These are phyloP conservation scores for Brachirus orientalis DNA, from an alignment of 2,113 vertebrate species.

Conservation along the genomic window DNA sequence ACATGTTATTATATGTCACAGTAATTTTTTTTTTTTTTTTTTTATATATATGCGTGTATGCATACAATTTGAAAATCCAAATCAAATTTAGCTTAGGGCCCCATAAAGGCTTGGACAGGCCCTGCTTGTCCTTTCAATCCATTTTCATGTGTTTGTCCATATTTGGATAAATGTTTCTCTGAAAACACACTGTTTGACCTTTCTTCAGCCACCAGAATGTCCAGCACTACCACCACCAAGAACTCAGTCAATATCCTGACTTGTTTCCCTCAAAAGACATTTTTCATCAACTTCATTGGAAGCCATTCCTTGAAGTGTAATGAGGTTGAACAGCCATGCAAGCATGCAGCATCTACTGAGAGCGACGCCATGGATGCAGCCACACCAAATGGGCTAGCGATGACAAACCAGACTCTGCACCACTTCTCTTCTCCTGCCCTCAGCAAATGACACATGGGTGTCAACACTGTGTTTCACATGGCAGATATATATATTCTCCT, in stretches of 20 bases:
- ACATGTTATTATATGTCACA: too few species aligned
- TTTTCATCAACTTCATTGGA: slow-evolving; percentile 63
- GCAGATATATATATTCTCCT: neutral
- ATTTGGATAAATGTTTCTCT: neutral
- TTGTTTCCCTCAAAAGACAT: slow-evolving; percentile 9
- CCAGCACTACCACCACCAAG: neutral
- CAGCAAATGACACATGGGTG: slow-evolving; percentile 43
- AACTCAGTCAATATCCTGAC: slow-evolving; percentile 21
- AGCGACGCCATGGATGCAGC: slow-evolving; percentile 1
- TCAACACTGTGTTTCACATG: slow-evolving; percentile 61
- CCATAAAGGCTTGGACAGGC: too few species aligned
- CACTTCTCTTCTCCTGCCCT: slow-evolving; percentile 28
- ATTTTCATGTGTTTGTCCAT: too few species aligned
- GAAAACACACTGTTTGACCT: neutral
- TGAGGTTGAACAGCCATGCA: slow-evolving; percentile 62
- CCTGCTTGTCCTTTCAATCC: too few species aligned
- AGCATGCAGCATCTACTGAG: slow-evolving; percentile 26
- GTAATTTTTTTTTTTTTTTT: too few species aligned
- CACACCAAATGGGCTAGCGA: slow-evolving; percentile 35
- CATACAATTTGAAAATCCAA: too few species aligned
- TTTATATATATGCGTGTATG: too few species aligned
- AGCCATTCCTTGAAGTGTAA: slow-evolving; percentile 62
- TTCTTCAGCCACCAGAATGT: too few species aligned
- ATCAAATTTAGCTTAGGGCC: too few species aligned
- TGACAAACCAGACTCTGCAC: slow-evolving; percentile 36